phyloP scores from a whole-genome alignment of 2,888 invertebrate genomes.

The Serripes groenlandicus region DNA sequence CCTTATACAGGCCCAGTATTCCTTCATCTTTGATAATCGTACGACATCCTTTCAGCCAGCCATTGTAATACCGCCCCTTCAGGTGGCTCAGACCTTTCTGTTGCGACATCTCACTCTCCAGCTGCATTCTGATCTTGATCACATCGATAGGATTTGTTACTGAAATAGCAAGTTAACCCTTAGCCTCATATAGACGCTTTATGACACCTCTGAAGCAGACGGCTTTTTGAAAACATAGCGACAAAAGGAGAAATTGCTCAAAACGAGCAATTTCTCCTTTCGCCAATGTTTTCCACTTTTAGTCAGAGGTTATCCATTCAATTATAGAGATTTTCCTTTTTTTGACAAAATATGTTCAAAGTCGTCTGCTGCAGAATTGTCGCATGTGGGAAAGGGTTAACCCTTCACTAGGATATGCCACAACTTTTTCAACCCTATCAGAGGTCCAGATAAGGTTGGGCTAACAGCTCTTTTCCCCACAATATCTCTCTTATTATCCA shows the following conservation, averaged over 20 bases:
- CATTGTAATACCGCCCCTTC: constrained; percentile 76
- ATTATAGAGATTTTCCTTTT: too few species aligned
- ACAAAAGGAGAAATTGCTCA: neutral
- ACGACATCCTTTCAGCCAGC: constrained; percentile 74
- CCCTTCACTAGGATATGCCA: too few species aligned
- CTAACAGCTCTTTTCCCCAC: too few species aligned
- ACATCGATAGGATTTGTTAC: constrained; percentile 83
- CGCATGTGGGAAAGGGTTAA: too few species aligned
- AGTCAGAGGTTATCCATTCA: too few species aligned
- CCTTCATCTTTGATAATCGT: constrained; percentile 79
- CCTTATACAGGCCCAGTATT: constrained; percentile 78
- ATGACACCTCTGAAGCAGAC: neutral
- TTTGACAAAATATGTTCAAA: too few species aligned
- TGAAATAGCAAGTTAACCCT: constrained; percentile 46
- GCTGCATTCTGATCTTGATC: constrained; percentile 81
- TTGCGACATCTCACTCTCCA: constrained; percentile 77
- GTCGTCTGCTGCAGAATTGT: too few species aligned
- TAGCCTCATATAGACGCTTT: neutral
- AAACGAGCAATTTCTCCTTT: neutral
- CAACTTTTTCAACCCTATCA: too few species aligned
- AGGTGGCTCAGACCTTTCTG: constrained; percentile 69
- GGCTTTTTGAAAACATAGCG: neutral
- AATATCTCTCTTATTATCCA: too few species aligned
- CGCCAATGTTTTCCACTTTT: constrained; percentile 1
- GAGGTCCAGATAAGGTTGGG: too few species aligned